Evolutionary conservation across 1,140 invertebrate species (phyloP).

Genomic region (Armadillidium nasatum): DNA sequence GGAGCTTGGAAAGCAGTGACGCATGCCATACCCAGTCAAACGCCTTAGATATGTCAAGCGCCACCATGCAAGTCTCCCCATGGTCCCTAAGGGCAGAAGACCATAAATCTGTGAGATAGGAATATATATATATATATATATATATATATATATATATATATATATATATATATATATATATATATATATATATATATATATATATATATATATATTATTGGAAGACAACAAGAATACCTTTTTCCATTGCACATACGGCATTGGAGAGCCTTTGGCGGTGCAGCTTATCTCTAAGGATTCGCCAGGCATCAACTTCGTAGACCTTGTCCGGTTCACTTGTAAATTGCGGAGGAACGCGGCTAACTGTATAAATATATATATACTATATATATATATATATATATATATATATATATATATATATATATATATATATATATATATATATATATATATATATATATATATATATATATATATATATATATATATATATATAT

Average conservation of each 20-base stretch:
- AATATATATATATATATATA: slow-evolving; percentile 27
- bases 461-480: too few species aligned
- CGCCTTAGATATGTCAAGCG: too few species aligned
- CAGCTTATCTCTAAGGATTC: slow-evolving; percentile 88
- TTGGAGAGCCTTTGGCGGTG: slow-evolving; percentile 92
- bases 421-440: too few species aligned
- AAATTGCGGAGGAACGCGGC: slow-evolving; percentile 88
- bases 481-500: too few species aligned
- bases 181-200: slow-evolving; percentile 12
- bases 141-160: slow-evolving; percentile 18
- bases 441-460: too few species aligned
- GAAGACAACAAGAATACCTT: slow-evolving; percentile 57
- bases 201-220: not conserved
- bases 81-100: too few species aligned
- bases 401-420: too few species aligned
- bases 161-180: slow-evolving; percentile 7
- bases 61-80: too few species aligned
- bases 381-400: too few species aligned
- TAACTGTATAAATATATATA: slow-evolving; percentile 61
- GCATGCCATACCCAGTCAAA: too few species aligned
- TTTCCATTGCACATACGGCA: slow-evolving; percentile 95
- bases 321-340: slow-evolving; percentile 76
- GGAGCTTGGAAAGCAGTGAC: too few species aligned
- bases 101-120: too few species aligned
- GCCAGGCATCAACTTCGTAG: slow-evolving; percentile 83